Evolutionary conservation across 2,797 vertebrate genomes (phyloP), one percentile per base, ranked within the genome.

Genomic region (Chloroceryle inda): DNA sequence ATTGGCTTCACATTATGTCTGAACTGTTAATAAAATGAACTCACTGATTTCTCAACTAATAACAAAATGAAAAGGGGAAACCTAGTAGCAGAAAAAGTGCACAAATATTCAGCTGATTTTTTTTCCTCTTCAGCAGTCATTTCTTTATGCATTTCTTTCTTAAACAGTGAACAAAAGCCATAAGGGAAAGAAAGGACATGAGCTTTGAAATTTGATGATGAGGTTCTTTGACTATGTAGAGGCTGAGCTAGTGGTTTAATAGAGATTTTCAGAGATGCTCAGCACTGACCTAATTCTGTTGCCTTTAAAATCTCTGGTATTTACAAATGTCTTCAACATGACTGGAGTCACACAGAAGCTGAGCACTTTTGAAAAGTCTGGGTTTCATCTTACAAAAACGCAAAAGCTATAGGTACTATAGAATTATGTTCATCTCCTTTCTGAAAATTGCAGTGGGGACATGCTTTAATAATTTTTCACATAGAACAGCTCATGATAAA

Each of bases 21-120:
- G 79, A 96, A 92, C 78, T 96, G 59, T 80, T 97, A 80, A 84
- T 77, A 72, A 97, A 96, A 94, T 79, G 92, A 97, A 96, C 83
- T 85, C 72, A 90, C 69, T 96, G 88, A 55, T 87, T 94, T 92
- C 79, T 81, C 45, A 92, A 38, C 35, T 89, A 92, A 82, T 67
- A 80, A 81, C 79, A 84, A 89, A 91, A 90, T 73, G 27, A 69
- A 92, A 79, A 89, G 35, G 22, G 78, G 42, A 64, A 80, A 66
- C 12, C 10, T 40, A 56, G 38, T 29, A 83, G 47, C 62, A 89
- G 71, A 74, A 91, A 67, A 92, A 77, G 8, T 61, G 20, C 42
- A 52, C n/a, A 88, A 71, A 71, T 71, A 74, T 38, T 77, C 40
- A 64, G 37, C 64, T 89, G 0, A 33, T n/a, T 62, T 84, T 89